Percentiles rank a stretch among this genome's conserved stretches.
Conservation (phyloP, 2,797 vertebrate species). For the Peromyscus eremicus region DNA sequence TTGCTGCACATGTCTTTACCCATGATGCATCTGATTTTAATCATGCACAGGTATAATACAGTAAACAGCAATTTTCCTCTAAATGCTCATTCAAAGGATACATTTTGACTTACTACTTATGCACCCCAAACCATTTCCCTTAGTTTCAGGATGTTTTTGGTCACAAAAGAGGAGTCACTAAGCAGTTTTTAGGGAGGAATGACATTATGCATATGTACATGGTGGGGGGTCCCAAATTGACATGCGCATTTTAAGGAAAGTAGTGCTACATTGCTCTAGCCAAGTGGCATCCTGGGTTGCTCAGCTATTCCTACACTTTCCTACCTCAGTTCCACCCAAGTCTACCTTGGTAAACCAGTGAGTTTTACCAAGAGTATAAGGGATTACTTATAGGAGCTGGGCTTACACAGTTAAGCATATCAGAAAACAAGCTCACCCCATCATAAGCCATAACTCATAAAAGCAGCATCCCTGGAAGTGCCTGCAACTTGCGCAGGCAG, state of each 20-base stretch:
- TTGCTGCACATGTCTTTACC: neutral
- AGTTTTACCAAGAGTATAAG: neutral
- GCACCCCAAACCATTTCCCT: neutral
- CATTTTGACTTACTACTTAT: neutral
- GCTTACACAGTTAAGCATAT: no score
- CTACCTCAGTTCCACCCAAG: neutral
- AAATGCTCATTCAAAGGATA: neutral
- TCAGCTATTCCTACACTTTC: neutral
- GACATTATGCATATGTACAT: no score
- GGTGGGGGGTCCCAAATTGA: neutral
- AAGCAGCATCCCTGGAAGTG: neutral
- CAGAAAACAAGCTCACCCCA: neutral
- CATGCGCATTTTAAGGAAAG: neutral
- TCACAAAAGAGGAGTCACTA: neutral
- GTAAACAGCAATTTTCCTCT: neutral
- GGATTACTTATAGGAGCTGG: neutral
- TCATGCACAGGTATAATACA: neutral
- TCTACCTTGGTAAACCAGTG: neutral
- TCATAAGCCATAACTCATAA: neutral
- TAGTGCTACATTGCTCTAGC: neutral
- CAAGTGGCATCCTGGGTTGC: neutral
- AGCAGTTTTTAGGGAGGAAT: neutral
- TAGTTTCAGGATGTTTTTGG: neutral
- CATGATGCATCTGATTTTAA: neutral
- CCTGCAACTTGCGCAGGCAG: no score